Percentiles rank a stretch among this genome's conserved stretches.
Evolutionary conservation across 2,113 vertebrate genomes (phyloP).

Genomic region (Gambusia holbrooki): DNA sequence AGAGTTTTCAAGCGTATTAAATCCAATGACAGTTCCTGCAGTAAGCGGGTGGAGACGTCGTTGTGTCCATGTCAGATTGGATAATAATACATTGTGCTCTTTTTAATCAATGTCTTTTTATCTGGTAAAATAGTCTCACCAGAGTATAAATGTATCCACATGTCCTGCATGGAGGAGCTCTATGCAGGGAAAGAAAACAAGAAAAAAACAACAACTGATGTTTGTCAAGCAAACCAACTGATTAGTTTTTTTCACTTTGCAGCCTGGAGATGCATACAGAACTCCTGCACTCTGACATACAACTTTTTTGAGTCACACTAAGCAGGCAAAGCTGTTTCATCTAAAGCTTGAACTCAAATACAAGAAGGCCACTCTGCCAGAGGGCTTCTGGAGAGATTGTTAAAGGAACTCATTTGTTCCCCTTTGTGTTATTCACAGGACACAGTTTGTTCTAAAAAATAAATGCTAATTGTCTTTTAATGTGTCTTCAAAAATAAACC

Average conservation of each 20-base stretch:
- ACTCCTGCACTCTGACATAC: conserved; percentile 8
- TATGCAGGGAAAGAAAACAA: conserved; percentile 16
- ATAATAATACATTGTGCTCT: neutral
- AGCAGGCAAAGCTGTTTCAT: conserved; percentile 48
- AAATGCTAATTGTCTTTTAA: conserved; percentile 84
- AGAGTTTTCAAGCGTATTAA: conserved; percentile 46
- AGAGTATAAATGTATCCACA: neutral
- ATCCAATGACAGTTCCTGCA: conserved; percentile 49
- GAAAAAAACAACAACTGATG: conserved; percentile 13
- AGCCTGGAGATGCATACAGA: conserved; percentile 17
- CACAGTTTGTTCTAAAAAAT: conserved; percentile 79
- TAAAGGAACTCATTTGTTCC: conserved; percentile 49
- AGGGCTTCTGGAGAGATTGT: conserved; percentile 43
- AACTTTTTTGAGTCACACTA: conserved; percentile 61
- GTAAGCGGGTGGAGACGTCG: conserved; percentile 23
- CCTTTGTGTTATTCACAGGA: conserved; percentile 65
- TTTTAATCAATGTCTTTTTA: conserved; percentile 13
- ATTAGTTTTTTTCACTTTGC: conserved; percentile 11
- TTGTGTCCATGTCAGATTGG: conserved; percentile 15
- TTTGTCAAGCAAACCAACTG: conserved; percentile 15
- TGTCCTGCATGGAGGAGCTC: conserved; percentile 2
- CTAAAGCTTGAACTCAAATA: conserved; percentile 53
- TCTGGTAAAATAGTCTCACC: neutral
- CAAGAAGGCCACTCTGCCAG: conserved; percentile 30
- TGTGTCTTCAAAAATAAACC: conserved; percentile 81